These are phyloP conservation scores for Colletes latitarsis DNA, from an alignment of 1,140 invertebrate species.

Conservation along the genomic window DNA sequence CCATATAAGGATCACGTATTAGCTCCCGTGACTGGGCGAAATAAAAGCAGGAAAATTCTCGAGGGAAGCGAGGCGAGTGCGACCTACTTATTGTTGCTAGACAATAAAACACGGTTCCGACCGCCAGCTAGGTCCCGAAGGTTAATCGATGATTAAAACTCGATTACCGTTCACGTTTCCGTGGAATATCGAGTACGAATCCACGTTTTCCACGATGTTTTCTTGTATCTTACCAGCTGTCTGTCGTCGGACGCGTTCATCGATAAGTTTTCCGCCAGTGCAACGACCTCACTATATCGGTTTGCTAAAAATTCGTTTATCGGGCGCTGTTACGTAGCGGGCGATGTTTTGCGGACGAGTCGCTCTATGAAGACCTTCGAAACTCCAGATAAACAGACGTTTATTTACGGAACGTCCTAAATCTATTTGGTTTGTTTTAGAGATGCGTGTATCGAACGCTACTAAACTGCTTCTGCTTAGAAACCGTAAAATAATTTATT, in stretches of 20 bases:
- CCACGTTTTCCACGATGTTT: neutral
- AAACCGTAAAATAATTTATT: too few relatives aligned
- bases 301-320: constrained; percentile 15
- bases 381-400: too few relatives aligned
- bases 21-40: constrained; percentile 1
- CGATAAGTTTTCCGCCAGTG: neutral
- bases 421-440: too few relatives aligned
- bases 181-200: constrained; percentile 16
- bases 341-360: neutral
- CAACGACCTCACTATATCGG: neutral
- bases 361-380: neutral
- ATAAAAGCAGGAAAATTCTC: constrained; percentile 30
- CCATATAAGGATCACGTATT: neutral
- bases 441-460: too few relatives aligned
- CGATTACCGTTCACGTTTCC: constrained; percentile 22
- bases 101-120: constrained; percentile 23
- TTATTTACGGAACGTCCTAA: too few relatives aligned
- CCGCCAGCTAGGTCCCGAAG: constrained; percentile 4
- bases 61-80: neutral
- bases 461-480: too few relatives aligned
- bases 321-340: neutral
- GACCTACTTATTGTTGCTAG: constrained; percentile 38
- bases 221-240: neutral
- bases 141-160: constrained; percentile 41
- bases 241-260: neutral